phyloP scores from a whole-genome alignment of 92 coral and sea anemone species.

The Zoanthus sansibaricus region DNA sequence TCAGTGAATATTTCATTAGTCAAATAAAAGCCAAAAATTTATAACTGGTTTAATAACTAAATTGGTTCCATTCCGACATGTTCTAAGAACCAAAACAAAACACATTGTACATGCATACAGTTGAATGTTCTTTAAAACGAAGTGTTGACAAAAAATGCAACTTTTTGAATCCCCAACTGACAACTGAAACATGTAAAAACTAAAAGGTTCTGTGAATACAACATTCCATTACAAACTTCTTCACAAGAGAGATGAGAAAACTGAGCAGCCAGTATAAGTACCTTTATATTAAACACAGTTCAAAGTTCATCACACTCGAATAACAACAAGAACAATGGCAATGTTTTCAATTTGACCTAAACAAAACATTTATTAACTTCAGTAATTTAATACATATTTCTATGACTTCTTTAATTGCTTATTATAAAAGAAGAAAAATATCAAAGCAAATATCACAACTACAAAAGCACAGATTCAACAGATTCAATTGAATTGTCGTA shows the following conservation, averaged over 20 bases:
- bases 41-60: no score
- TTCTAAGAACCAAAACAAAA: neutral
- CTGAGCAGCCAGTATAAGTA: slow-evolving; percentile 3
- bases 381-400: neutral
- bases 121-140: slow-evolving; percentile 15
- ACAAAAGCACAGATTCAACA: neutral
- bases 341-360: slow-evolving; percentile 21
- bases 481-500: slow-evolving; percentile 5
- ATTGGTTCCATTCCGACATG: no score
- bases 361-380: slow-evolving; percentile 14
- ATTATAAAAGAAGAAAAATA: slow-evolving; percentile 4
- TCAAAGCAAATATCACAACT: slow-evolving; percentile 12
- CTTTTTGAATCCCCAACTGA: slow-evolving; percentile 27
- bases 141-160: slow-evolving; percentile 9
- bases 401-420: neutral
- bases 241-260: slow-evolving; percentile 27
- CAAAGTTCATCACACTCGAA: slow-evolving; percentile 25
- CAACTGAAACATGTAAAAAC: slow-evolving; percentile 20
- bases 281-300: slow-evolving; percentile 18
- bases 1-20: no score
- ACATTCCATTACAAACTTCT: slow-evolving; percentile 37
- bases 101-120: neutral
- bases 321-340: slow-evolving; percentile 23
- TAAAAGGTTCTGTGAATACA: slow-evolving; percentile 26
- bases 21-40: no score